Conservation (phyloP, 1,140 invertebrate species). For the Zaprionus ghesquierei region DNA sequence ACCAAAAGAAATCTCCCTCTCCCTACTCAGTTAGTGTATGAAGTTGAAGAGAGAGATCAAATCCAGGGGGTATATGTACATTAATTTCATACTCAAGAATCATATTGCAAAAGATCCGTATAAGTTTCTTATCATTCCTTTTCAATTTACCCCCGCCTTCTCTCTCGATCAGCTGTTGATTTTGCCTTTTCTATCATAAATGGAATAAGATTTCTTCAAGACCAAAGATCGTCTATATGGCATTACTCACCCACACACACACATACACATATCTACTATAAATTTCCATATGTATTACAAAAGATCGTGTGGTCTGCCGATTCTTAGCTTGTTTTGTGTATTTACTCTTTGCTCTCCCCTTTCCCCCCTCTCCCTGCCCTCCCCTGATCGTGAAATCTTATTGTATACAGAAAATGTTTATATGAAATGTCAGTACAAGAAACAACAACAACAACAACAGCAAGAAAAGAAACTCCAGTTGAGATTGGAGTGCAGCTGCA, state of each 20-base stretch:
- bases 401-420: conserved; percentile 55
- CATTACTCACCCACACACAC: neutral
- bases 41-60: too few relatives aligned
- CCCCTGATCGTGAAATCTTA: conserved; percentile 40
- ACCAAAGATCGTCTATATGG: conserved; percentile 4
- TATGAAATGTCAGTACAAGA: conserved; percentile 62
- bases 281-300: conserved; percentile 3
- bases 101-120: neutral
- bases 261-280: neutral
- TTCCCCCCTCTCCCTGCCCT: conserved; percentile 1
- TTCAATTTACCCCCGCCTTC: neutral
- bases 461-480: conserved; percentile 38
- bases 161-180: neutral
- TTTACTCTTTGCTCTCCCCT: conserved; percentile 34
- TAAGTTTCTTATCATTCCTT: too few relatives aligned
- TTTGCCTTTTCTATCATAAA: neutral
- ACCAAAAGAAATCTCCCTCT: neutral
- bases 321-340: conserved; percentile 32
- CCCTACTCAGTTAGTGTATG: too few relatives aligned
- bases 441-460: neutral
- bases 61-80: too few relatives aligned
- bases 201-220: neutral
- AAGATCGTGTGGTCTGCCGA: conserved; percentile 38
- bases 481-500: conserved; percentile 48
- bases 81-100: too few relatives aligned